Evolutionary conservation across 2,113 vertebrate species (phyloP), one percentile per base, ranked within the genome.

Genomic region (Henicopernis longicauda): DNA sequence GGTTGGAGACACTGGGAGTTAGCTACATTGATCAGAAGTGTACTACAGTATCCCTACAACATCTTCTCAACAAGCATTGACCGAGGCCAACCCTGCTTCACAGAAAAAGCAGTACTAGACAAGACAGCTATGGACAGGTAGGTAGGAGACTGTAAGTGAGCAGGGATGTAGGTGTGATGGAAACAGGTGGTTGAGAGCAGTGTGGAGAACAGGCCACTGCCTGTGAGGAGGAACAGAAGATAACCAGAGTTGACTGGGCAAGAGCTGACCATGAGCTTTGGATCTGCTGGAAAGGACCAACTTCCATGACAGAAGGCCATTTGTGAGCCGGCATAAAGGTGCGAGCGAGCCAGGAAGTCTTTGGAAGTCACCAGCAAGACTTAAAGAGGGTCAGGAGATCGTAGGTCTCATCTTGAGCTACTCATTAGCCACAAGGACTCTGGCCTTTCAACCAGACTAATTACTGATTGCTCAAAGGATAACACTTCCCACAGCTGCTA

Each of bases 401-500:
- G 3, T 29, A 63, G 96, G 91, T 79, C 73, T 94, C 92, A 26
- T 92, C 89, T 71, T 1, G 0, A 93, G 93, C 92, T 95, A 84
- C 82, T 96, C 92, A 95, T 96, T 95, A 97, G 93, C 93, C 85
- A 88, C 84, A 74, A 59, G 92, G 93, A 96, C 93, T 90, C 72
- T 91, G 93, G 96, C 95, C 96, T 94, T 96, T 95, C 97, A 80
- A 70, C 82, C 76, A 31, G 67, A 50, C 95, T 94, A 94, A 95
- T 95, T 97, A 92, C 90, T 92, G 93, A 94, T 93, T 96, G 96
- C 93, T 96, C 79, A 86, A 40, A 95, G 95, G 62, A 92, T 61
- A 90, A 40, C 90, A 57, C 92, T 96, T 96, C 82, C 95, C 92
- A 96, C 93, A 96, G 96, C 93, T 97, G 97, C 92, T 88, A 90